Evolutionary conservation across 2,797 vertebrate species (phyloP).

Genomic region (Gambusia yucatana): DNA sequence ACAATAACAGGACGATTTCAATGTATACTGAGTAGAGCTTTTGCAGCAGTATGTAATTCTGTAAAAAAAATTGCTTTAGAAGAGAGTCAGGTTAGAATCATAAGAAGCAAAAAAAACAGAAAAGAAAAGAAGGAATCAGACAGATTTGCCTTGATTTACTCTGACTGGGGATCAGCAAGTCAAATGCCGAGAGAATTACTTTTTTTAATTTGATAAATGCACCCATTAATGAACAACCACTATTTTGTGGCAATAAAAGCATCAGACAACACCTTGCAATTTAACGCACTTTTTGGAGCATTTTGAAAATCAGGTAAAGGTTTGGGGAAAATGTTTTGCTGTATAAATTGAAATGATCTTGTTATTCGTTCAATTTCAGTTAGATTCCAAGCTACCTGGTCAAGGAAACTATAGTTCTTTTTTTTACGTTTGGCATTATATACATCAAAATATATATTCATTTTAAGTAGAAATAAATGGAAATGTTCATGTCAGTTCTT

Average conservation of each 20-base stretch:
- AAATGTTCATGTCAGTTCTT: not conserved
- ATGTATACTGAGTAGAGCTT: conserved; percentile 45
- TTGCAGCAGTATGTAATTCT: conserved; percentile 14
- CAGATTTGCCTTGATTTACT: not conserved
- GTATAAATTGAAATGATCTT: not conserved
- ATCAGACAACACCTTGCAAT: not conserved
- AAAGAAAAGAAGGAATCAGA: not conserved
- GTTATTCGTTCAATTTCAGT: not conserved
- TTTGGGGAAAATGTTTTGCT: not conserved
- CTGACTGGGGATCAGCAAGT: not conserved
- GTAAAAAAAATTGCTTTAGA: not conserved
- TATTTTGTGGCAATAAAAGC: not conserved
- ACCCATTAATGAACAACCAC: not conserved
- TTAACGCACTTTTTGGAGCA: not conserved
- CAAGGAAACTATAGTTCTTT: not conserved
- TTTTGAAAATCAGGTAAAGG: not conserved
- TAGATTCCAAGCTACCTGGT: not conserved
- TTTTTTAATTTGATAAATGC: not conserved
- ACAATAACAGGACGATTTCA: conserved; percentile 49
- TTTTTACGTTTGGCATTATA: not conserved
- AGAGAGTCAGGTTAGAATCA: conserved; percentile 10
- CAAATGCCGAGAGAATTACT: not conserved
- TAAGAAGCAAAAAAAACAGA: conserved; percentile 9
- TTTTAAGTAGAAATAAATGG: not conserved
- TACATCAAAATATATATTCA: not conserved